Percentiles rank a stretch among this genome's conserved stretches.
These are phyloP conservation scores for Callimico goeldii DNA, from an alignment of 2,797 vertebrate genomes.

Conservation along the genomic window DNA sequence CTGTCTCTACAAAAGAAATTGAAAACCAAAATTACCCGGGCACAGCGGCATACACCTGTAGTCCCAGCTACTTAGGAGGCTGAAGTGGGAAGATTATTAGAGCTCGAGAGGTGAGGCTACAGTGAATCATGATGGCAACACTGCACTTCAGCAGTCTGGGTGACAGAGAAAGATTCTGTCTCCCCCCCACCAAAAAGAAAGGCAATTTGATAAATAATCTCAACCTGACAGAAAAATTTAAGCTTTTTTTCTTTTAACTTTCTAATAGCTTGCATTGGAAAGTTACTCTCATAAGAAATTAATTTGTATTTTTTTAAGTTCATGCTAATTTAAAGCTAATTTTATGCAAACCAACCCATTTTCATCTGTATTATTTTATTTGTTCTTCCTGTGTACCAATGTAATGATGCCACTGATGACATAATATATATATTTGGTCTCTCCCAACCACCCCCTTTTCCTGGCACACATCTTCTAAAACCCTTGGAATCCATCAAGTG, in stretches of 20 bases:
- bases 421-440: not conserved
- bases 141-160: no score
- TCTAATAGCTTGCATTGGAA: not conserved
- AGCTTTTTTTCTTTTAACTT: not conserved
- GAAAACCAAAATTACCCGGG: no score
- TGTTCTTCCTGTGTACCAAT: not conserved
- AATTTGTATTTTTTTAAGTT: conserved; percentile 9
- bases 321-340: not conserved
- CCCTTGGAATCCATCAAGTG: not conserved
- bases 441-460: not conserved
- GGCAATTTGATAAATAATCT: not conserved
- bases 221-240: not conserved
- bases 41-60: no score
- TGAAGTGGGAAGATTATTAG: no score
- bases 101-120: no score
- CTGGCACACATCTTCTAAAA: not conserved
- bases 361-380: not conserved
- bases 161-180: no score
- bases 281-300: not conserved
- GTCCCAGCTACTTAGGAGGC: no score
- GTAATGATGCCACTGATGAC: not conserved
- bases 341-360: conserved; percentile 10
- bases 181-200: no score
- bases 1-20: no score
- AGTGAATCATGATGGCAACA: no score